Percentiles rank a stretch among this genome's conserved stretches.
Conservation (phyloP, 1,140 invertebrate genomes). For the Trachymyrmex cornetzi region DNA sequence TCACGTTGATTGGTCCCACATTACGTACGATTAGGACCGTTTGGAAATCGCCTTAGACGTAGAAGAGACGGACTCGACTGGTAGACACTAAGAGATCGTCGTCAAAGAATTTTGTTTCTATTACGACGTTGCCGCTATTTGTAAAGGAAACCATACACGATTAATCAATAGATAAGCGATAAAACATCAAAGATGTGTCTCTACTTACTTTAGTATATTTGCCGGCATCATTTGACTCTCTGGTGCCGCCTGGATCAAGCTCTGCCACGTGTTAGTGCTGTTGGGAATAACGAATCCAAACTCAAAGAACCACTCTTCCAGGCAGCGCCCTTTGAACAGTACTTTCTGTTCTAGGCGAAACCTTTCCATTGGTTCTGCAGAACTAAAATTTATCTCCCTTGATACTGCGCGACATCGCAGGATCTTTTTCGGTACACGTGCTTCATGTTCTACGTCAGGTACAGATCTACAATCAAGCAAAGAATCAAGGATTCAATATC, state of each 20-base stretch:
- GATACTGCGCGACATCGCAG: slow-evolving; percentile 98
- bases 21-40: slow-evolving; percentile 26
- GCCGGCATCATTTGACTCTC: slow-evolving; percentile 99
- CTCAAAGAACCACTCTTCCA: slow-evolving; percentile 99
- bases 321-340: slow-evolving; percentile 92
- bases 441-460: slow-evolving; percentile 97
- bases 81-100: slow-evolving; percentile 97
- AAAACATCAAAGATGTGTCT: background rate
- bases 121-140: slow-evolving; percentile 98
- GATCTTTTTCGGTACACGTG: slow-evolving; percentile 98
- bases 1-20: slow-evolving; percentile 65
- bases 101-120: slow-evolving; percentile 99
- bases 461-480: slow-evolving; percentile 87
- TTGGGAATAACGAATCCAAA: slow-evolving; percentile 99
- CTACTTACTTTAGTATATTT: slow-evolving; percentile 95
- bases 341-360: slow-evolving; percentile 98
- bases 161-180: background rate
- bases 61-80: slow-evolving; percentile 98
- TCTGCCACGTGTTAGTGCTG: slow-evolving; percentile 99
- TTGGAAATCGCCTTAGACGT: slow-evolving; percentile 91
- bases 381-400: slow-evolving; percentile 99
- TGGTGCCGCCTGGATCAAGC: slow-evolving; percentile 98
- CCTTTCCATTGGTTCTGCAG: slow-evolving; percentile 97
- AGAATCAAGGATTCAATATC: background rate
- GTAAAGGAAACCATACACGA: slow-evolving; percentile 71